These are phyloP conservation scores for Hippocampus mohnikei DNA, from an alignment of 2,113 vertebrate genomes.

Conservation along the genomic window DNA sequence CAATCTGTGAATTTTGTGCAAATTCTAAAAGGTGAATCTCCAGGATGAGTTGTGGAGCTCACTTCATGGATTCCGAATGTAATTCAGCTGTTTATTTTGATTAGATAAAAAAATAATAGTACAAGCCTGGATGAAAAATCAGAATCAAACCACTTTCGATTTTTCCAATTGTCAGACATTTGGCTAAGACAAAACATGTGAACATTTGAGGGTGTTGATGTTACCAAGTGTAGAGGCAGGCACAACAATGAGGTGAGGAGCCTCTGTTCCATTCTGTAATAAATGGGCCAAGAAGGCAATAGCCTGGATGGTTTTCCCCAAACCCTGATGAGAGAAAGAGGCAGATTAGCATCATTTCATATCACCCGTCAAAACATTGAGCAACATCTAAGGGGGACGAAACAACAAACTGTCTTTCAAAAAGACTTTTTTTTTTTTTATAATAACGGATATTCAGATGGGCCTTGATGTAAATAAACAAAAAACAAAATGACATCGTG, in stretches of 20 bases:
- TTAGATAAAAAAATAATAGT: background rate
- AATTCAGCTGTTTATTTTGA: background rate
- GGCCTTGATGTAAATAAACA: no score
- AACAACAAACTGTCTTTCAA: background rate
- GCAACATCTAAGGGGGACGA: background rate
- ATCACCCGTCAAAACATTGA: background rate
- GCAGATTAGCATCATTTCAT: background rate
- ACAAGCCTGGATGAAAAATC: background rate
- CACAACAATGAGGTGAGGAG: constrained; percentile 91
- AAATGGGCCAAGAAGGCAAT: constrained; percentile 91
- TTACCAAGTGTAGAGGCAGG: constrained; percentile 94
- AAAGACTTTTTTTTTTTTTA: background rate
- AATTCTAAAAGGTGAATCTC: background rate
- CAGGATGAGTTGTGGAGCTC: background rate
- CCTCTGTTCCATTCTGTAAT: constrained; percentile 79
- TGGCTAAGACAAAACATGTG: background rate
- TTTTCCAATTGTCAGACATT: background rate
- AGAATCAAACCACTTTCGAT: background rate
- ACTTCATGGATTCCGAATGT: background rate
- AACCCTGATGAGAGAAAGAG: constrained; percentile 73
- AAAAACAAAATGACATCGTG: no score
- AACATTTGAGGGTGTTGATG: background rate
- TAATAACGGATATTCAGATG: background rate
- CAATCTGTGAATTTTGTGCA: background rate
- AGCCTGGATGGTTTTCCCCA: constrained; percentile 97